Base-by-base conservation (phyloP, 2,113 vertebrate genomes). In the Petrocephalus microphthalmus region DNA sequence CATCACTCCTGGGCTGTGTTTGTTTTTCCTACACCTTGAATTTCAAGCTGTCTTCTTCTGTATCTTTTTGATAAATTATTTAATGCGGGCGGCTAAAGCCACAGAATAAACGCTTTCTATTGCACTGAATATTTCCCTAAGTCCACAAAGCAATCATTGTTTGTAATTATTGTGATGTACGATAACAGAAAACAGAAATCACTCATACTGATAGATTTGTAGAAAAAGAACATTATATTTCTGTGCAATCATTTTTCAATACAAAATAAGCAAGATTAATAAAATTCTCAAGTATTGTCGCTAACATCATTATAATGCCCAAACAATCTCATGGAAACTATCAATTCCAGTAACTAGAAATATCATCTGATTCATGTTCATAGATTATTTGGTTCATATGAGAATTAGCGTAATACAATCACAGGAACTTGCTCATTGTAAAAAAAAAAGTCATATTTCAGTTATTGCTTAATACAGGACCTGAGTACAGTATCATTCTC, bases 281-380 rank as follows among this genome's bases (percentile, higher is more conserved):
- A 17, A 33, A 22, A 89, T 91, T 29, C 49, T 57, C 81, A 71
- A 45, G 87, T 88, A 67, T 86, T 71, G 82, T 85, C 85, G 67
- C 49, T 74, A 88, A 88, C 87, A 86, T 86, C 86, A 60, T 87
- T 15, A 74, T 51, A 89, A 89, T 57, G 81, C 88, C 56, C 89
- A 84, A 78, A 60, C 87, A 88, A 91, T 93, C 94, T 94, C 90
- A 13, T 90, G 90, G 92, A 93, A 93, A 92, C 83, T 91, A 81
- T 95, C 93, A 94, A 90, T 89, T 90, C 90, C 92, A 84, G 87
- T 45, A 71, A 67, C 8, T 89, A 84, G 45, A 82, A 90, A 92
- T 90, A 87, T 93, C 91, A 90, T 90, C 88, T 67, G 90, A 87
- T 94, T 94, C 95, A 94, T 93, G 87, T 92, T 95, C 94, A 95